Conservation (phyloP, 35 echinoderm and acorn worm genomes). For the Heliocidaris tuberculata region DNA sequence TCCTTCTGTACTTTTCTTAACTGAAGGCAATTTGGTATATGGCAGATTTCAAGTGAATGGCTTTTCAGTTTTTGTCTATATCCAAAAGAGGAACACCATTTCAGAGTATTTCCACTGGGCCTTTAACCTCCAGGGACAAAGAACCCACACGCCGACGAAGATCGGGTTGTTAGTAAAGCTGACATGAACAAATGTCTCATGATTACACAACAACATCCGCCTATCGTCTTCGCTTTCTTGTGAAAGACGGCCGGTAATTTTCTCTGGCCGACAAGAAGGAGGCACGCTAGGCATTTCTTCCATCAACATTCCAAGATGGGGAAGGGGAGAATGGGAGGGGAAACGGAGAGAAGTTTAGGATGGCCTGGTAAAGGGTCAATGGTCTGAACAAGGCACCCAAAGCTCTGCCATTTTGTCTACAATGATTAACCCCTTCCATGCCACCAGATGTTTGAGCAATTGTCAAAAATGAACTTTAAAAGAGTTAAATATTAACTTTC, state of each 20-base stretch:
- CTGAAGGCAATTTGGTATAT: too few species aligned
- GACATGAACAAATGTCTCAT: background rate
- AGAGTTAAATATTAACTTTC: too few species aligned
- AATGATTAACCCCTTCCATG: too few species aligned
- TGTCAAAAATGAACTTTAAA: too few species aligned
- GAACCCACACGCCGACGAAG: background rate
- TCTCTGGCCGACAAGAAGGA: background rate
- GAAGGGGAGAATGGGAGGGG: background rate
- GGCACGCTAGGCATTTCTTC: background rate
- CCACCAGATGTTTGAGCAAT: too few species aligned
- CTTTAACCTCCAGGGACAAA: background rate
- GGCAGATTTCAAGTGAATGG: too few species aligned
- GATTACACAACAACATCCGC: background rate
- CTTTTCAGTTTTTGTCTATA: too few species aligned
- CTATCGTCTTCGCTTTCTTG: background rate
- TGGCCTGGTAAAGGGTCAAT: background rate
- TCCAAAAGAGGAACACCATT: too few species aligned
- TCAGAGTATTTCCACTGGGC: background rate
- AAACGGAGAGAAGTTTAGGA: background rate
- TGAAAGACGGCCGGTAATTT: conserved; percentile 1
- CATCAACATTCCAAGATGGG: background rate
- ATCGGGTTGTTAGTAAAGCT: background rate
- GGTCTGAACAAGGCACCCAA: background rate
- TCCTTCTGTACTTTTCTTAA: too few species aligned
- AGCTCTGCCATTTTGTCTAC: background rate